Percentiles rank a stretch among this genome's conserved stretches.
phyloP scores from a whole-genome alignment of 2,113 vertebrate genomes.

The Xyliphius kryptos region DNA sequence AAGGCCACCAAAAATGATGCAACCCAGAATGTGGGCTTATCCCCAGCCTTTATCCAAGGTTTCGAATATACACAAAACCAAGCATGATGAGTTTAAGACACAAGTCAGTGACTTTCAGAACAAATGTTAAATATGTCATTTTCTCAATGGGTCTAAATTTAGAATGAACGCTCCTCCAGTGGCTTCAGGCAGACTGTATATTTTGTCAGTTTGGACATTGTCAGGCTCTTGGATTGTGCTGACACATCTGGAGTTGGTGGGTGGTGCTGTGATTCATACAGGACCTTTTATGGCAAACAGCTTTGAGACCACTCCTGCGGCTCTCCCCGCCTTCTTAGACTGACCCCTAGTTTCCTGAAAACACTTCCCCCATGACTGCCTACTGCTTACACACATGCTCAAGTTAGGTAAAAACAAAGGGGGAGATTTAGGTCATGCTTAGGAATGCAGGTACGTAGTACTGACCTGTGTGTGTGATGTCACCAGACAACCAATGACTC shows the following conservation, averaged over 20 bases:
- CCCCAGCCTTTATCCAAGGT: no score
- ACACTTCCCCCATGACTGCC: conserved; percentile 22
- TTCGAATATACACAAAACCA: no score
- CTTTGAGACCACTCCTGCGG: conserved; percentile 27
- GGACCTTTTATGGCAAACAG: conserved; percentile 52
- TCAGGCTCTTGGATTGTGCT: conserved; percentile 41
- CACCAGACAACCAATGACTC: conserved; percentile 13
- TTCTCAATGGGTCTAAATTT: no score
- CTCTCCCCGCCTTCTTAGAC: conserved; percentile 19
- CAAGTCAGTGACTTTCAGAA: no score
- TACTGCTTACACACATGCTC: conserved; percentile 31
- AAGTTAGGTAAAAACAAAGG: conserved; percentile 47
- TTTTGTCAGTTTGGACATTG: conserved; percentile 6
- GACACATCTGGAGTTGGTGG: conserved; percentile 46
- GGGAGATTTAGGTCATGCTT: conserved; percentile 25
- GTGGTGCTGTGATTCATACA: conserved; percentile 45
- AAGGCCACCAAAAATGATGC: no score
- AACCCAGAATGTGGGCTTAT: no score
- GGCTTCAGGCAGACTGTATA: no score
- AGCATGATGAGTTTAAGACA: no score
- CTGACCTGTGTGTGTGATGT: conserved; percentile 19
- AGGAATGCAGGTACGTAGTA: no score
- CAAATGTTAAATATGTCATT: no score
- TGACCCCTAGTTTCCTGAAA: conserved; percentile 37
- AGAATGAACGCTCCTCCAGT: no score